Evolutionary conservation across 1,140 invertebrate genomes (phyloP).

Genomic region (Drosophila equinoxialis): DNA sequence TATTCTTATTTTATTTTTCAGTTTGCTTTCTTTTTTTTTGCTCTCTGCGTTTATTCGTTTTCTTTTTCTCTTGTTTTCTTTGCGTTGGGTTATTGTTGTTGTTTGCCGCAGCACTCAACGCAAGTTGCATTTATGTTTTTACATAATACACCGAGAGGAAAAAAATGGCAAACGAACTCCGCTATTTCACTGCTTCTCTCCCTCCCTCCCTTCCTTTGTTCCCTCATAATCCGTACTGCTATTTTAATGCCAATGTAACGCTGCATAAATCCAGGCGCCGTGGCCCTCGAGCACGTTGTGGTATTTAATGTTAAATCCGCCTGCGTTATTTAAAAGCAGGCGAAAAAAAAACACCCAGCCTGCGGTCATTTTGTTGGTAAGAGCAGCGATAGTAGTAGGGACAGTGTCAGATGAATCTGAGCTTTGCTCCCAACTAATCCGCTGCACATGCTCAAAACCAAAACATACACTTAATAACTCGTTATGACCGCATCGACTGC

Average conservation of each 20-base stretch:
- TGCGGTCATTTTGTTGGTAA: constrained; percentile 10
- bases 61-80: constrained; percentile 2
- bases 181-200: constrained; percentile 1
- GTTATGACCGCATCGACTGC: constrained; percentile 33
- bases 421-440: constrained; percentile 56
- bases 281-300: constrained; percentile 65
- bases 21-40: constrained; percentile 1
- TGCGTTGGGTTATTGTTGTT: not conserved
- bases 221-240: constrained; percentile 51
- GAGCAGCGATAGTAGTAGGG: not conserved
- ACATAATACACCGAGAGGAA: constrained; percentile 56
- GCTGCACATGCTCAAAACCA: constrained; percentile 22
- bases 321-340: constrained; percentile 28
- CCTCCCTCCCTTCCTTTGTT: not conserved
- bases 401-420: constrained; percentile 24
- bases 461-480: constrained; percentile 47
- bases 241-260: constrained; percentile 75
- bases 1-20: constrained; percentile 7
- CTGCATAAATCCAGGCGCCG: constrained; percentile 70
- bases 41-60: not conserved
- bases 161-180: constrained; percentile 10
- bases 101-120: constrained; percentile 56
- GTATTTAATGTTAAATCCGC: constrained; percentile 63
- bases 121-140: constrained; percentile 75
- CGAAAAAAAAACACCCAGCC: not conserved